A percentile compares a stretch with the other conserved stretches of the same genome.
Evolutionary conservation across 37 sponge, comb jelly and placozoan species (phyloP).

Genomic region (Lycopodina hypogea): DNA sequence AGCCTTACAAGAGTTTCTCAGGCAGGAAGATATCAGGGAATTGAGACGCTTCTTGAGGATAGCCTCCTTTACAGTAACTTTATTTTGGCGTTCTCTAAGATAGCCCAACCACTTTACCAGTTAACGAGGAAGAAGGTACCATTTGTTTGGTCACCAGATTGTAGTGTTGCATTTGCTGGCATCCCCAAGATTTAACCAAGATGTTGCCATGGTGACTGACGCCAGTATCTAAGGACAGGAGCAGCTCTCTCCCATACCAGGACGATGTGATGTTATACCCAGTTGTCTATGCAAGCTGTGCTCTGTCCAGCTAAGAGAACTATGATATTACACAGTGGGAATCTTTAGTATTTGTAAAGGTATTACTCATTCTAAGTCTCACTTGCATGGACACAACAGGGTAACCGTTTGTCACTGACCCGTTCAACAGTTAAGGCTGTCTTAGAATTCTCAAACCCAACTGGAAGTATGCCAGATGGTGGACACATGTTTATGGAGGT

Average conservation of each 20-base stretch:
- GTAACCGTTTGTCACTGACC: slow-evolving; percentile 23
- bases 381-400: slow-evolving; percentile 17
- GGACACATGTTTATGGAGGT: no score
- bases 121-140: background rate
- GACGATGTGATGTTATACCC: background rate
- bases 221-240: background rate
- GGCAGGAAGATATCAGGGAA: slow-evolving; percentile 2
- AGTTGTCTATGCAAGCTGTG: slow-evolving; percentile 21
- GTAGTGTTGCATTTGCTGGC: slow-evolving; percentile 25
- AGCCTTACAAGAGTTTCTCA: slow-evolving; percentile 32
- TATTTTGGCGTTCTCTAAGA: slow-evolving; percentile 12
- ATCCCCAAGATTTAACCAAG: slow-evolving; percentile 18
- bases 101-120: slow-evolving; percentile 13
- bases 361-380: slow-evolving; percentile 1
- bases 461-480: slow-evolving; percentile 63
- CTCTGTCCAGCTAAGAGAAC: slow-evolving; percentile 20
- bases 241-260: slow-evolving; percentile 11
- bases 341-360: slow-evolving; percentile 34
- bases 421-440: slow-evolving; percentile 62
- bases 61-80: slow-evolving; percentile 30
- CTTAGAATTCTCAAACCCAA: slow-evolving; percentile 33
- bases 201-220: no score
- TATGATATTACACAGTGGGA: no score
- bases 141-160: slow-evolving; percentile 23
- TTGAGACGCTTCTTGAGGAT: slow-evolving; percentile 41